Percentiles rank a stretch among this genome's conserved stretches.
Evolutionary conservation across 2,113 vertebrate genomes (phyloP).

Genomic region (Phoenicopterus ruber): DNA sequence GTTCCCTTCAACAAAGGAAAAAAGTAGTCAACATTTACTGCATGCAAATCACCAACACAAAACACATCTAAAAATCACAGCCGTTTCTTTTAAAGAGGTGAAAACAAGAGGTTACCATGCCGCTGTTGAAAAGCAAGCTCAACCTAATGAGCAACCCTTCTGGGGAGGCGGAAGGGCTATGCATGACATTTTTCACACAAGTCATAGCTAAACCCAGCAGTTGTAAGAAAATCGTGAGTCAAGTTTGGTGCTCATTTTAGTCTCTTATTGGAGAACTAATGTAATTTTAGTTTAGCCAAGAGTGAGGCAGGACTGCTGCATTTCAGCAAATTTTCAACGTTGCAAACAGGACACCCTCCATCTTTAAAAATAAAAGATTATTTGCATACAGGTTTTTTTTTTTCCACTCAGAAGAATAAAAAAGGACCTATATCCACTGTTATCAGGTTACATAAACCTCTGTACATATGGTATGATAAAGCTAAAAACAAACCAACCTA

Average conservation of each 20-base stretch:
- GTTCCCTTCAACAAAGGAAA: background rate
- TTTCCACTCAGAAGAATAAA: background rate
- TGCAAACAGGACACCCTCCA: background rate
- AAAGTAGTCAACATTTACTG: background rate
- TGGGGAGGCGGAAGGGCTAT: background rate
- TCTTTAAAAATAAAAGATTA: background rate
- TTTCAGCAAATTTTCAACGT: background rate
- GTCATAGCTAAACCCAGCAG: background rate
- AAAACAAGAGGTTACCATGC: background rate
- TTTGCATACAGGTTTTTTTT: background rate
- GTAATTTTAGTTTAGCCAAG: background rate
- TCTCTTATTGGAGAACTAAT: background rate
- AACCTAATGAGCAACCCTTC: background rate
- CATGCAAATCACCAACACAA: background rate
- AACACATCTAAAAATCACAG: background rate
- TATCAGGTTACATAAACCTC: background rate
- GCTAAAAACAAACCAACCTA: background rate
- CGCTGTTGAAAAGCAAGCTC: background rate
- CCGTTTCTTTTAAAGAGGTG: background rate
- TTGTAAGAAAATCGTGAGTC: background rate
- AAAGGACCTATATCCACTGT: background rate
- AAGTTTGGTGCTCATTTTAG: background rate
- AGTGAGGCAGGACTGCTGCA: background rate
- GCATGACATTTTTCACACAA: background rate
- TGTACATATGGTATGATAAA: background rate